Base-by-base conservation (phyloP, 2,113 vertebrate genomes). In the Maylandia zebra region DNA sequence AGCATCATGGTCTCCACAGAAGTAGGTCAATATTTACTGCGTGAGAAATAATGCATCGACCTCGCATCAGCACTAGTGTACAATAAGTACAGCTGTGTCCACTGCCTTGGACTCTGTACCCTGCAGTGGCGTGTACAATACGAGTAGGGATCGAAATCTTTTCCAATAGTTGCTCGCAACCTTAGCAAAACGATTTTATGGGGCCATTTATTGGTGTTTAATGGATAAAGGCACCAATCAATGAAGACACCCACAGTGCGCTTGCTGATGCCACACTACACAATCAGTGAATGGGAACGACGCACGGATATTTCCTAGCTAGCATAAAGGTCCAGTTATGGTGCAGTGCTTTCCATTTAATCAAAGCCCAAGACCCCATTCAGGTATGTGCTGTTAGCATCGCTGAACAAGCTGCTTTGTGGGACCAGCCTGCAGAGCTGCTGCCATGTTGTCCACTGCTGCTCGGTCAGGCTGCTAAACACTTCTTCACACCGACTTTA, bases 401-500 rank as follows among this genome's bases (percentile, higher is more conserved):
- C 10, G 10, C 10, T 36, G 53, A 76, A 52, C 12, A 4, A n/a
- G 53, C 61, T 6, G 84, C 48, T 81, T 22, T 57, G 43, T 48
- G 12, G 74, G 5, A 19, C 8, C 16, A 34, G 74, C 64, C 34
- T 34, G 66, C 57, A 10, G 53, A 5, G 41, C 83, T 61, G 88
- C 95, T 94, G 95, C 94, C 95, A 95, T 95, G 91, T 95, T 95
- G 92, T 91, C 88, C 84, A 45, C 85, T 36, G 79, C 80, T 48
- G 81, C 78, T 53, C 83, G 66, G 13, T 38, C 92, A 88, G 82
- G 61, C 84, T 34, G 82, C 61, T 48, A 32, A 86, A 85, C 85
- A 83, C 22, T 27, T 61, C 43, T 50, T 27, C 69, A 76, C 59
- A 8, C 3, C 24, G 41, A 74, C 9, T 19, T 6, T 22, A 27